Conservation (phyloP, 30 jellyfish, hydroid and myxozoan species). For the Aurelia coerulea region DNA sequence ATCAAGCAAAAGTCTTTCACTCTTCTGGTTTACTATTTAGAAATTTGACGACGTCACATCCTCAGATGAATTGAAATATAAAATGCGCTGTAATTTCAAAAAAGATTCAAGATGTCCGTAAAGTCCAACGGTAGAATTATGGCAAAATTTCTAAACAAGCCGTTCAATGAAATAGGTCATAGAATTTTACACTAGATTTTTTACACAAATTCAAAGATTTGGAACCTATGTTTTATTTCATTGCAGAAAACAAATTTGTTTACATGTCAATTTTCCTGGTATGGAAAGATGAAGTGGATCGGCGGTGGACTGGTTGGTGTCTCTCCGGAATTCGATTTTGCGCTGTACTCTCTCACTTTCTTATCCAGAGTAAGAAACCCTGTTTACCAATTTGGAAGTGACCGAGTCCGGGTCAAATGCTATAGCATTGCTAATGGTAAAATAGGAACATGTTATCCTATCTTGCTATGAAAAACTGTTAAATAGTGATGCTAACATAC, state of each 20-base stretch:
- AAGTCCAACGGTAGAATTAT: too few relatives aligned
- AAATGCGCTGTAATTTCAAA: too few relatives aligned
- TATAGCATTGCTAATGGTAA: slow-evolving; percentile 61
- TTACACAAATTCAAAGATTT: too few relatives aligned
- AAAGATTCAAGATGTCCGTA: too few relatives aligned
- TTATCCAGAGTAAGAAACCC: slow-evolving; percentile 55
- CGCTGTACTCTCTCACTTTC: slow-evolving; percentile 77
- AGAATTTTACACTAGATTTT: too few relatives aligned
- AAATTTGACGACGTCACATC: too few relatives aligned
- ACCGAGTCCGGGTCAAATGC: slow-evolving; percentile 64
- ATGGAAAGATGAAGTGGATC: slow-evolving; percentile 60
- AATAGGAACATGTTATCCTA: slow-evolving; percentile 90
- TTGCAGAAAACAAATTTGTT: slow-evolving; percentile 64
- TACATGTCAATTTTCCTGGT: slow-evolving; percentile 86
- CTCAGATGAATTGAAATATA: too few relatives aligned
- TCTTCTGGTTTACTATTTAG: too few relatives aligned
- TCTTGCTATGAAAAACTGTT: slow-evolving; percentile 1
- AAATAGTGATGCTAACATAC: too few relatives aligned
- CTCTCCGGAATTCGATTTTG: slow-evolving; percentile 92
- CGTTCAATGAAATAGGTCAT: too few relatives aligned
- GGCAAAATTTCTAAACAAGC: too few relatives aligned
- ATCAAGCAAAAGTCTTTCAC: too few relatives aligned
- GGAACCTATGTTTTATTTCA: not conserved
- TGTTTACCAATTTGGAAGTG: slow-evolving; percentile 52
- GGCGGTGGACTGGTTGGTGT: slow-evolving; percentile 86